Percentiles rank a stretch among this genome's conserved stretches.
These are phyloP conservation scores for Phlogophora meticulosa DNA, from an alignment of 2,888 invertebrate genomes.

Conservation along the genomic window DNA sequence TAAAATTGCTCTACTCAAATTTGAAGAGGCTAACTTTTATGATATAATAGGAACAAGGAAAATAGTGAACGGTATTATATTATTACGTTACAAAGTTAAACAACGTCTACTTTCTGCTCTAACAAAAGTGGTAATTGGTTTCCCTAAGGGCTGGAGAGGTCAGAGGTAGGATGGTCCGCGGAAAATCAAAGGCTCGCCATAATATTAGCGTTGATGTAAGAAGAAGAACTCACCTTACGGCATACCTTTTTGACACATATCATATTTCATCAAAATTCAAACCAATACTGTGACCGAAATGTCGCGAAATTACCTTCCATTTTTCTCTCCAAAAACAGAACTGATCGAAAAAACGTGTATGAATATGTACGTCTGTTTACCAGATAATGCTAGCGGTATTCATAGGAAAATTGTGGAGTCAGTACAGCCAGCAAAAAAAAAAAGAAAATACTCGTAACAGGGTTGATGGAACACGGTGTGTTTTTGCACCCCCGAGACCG, in stretches of 20 bases:
- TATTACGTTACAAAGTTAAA: conserved; percentile 45
- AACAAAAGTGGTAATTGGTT: conserved; percentile 52
- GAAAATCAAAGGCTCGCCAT: conserved; percentile 6
- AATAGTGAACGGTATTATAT: conserved; percentile 39
- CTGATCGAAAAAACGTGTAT: conserved; percentile 21
- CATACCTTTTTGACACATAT: background rate
- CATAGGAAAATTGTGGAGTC: conserved; percentile 70
- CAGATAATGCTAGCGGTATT: conserved; percentile 65
- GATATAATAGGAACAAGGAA: conserved; percentile 17
- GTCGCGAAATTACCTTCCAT: conserved; percentile 5
- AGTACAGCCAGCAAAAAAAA: conserved; percentile 74
- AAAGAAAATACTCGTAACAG: conserved; percentile 78
- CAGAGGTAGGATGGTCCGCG: background rate
- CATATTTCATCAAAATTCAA: background rate
- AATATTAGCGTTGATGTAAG: background rate
- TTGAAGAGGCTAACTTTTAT: conserved; percentile 27
- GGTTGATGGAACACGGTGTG: conserved; percentile 75
- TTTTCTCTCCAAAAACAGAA: conserved; percentile 22
- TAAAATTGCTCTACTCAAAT: conserved; percentile 16
- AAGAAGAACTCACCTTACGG: background rate
- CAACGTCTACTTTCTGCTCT: conserved; percentile 26
- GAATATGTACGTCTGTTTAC: conserved; percentile 64
- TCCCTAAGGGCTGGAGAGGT: conserved; percentile 24
- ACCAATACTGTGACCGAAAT: conserved; percentile 2
- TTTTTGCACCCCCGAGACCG: conserved; percentile 72